Percentiles rank a stretch among this genome's conserved stretches.
phyloP scores from a whole-genome alignment of 1,140 invertebrate species.

The Macrobrachium rosenbergii region DNA sequence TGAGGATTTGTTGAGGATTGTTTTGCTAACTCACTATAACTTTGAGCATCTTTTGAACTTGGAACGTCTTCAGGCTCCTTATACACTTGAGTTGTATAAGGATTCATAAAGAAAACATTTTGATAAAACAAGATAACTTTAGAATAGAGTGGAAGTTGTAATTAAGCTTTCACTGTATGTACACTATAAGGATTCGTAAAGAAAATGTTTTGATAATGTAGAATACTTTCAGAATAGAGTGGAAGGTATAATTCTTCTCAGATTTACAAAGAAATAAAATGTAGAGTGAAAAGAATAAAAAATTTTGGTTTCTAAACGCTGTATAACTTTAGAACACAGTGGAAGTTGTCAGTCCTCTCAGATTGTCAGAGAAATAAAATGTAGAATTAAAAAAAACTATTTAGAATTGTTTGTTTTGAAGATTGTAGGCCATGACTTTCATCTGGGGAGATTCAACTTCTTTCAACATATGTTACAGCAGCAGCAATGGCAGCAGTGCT shows the following conservation, averaged over 20 bases:
- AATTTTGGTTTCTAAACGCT: no score
- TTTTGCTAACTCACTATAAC: no score
- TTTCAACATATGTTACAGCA: conserved; percentile 23
- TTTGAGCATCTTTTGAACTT: no score
- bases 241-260: not conserved
- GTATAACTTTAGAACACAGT: not conserved
- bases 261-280: not conserved
- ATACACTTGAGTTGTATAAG: not conserved
- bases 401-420: no score
- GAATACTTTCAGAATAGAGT: no score
- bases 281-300: no score
- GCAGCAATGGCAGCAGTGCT: conserved; percentile 57
- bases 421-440: no score
- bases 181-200: no score
- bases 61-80: no score
- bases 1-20: not conserved
- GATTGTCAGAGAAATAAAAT: not conserved
- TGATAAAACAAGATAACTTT: not conserved
- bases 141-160: not conserved
- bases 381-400: no score
- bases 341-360: not conserved
- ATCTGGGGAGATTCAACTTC: not conserved
- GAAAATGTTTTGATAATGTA: not conserved
- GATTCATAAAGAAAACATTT: not conserved
- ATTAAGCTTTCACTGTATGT: no score